Evolutionary conservation across 2,888 invertebrate genomes (phyloP), one percentile per base, ranked within the genome.

Genomic region (Ecdyonurus torrentis): DNA sequence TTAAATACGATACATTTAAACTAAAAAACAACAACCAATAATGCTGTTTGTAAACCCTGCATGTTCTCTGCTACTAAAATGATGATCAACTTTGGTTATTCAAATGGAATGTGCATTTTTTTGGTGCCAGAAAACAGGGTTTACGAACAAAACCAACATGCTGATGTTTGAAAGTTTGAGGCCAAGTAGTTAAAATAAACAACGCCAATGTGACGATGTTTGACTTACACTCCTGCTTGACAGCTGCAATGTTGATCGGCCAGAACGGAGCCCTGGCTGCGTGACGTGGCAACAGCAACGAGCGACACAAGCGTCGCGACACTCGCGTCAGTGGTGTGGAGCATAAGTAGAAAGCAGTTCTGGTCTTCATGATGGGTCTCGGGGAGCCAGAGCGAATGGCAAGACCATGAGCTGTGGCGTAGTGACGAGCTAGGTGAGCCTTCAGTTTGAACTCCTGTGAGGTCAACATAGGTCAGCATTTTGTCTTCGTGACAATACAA

Each of bases 361-460:
- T 84, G 62, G 96, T 96, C 79, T 96, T 96, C 93, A 95, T 93
- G 59, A 96, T 92, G 62, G 96, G 95, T 63, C 94, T 83, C 65
- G 94, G 88, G 60, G 88, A 87, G 66, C 86, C 85, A 18, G 86
- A 80, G 67, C 86, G 79, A 71, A 90, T 83, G 63, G 86, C 82
- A 65, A 80, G 71, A 64, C 91, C 91, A 77, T 96, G 96, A 64
- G 91, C 90, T 69, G 91, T 91, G 63, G 92, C 93, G 77, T 94
- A 89, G 79, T 97, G 96, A 66, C 94, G 85, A 66, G 90, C 91
- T 70, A 97, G 80, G 76, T 96, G 95, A 65, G 93, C 89, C 78
- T 95, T 96, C 70, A 95, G 77, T 75, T 95, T 93, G 78, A 96
- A 96, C 77, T 96, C 95, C 77, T 79, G 69, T 10, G 68, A 67